Evolutionary conservation across 1,140 invertebrate genomes (phyloP), one percentile per base, ranked within the genome.

Genomic region (Bombus cullumanus): DNA sequence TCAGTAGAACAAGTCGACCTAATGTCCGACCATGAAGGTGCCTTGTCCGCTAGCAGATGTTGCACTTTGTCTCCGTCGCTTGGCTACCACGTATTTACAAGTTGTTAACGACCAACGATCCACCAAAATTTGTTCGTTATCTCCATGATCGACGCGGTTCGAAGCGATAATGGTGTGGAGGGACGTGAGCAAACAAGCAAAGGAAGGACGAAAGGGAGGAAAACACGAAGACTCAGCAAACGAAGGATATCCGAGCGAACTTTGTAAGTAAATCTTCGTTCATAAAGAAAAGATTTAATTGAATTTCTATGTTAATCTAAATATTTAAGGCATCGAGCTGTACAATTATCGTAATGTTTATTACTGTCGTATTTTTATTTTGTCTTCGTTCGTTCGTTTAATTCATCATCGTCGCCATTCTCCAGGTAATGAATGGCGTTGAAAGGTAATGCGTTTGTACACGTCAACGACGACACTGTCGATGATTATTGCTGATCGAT

Each of bases 81-180:
- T 59, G 57, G 41, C 22, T 79, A 77, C 71, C 74, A 83, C 76
- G 53, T 89, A 89, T 89, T 86, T 89, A 86, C 84, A 86, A 86
- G 47, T 83, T 86, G 83, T 83, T 86, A 86, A 83, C 80, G 75
- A 78, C 43, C 72, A 31, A 57, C 39, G 57, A 79, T 69, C 78
- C 28, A 47, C 47, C 75, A 5, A 68, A 66, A 79, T 84, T 80
- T 31, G 53, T 18, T 28, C 28, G 66, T 59, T 80, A 28, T 3
- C 66, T 34, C 22, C 64, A n/a, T 18, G 41, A 82, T 75, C 64
- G 73, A 64, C 59, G 13, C 22, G 22, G 13, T 39, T 18, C 43
- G 18, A 31, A 53, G 72, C 22, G 41, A 62, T 39, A 28, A 37
- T n/a, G 5, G 37, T 34, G 37, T 3, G 0, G 15, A 83, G 79